Evolutionary conservation across 2,797 vertebrate species (phyloP).

Genomic region (Linurgus olivaceus): DNA sequence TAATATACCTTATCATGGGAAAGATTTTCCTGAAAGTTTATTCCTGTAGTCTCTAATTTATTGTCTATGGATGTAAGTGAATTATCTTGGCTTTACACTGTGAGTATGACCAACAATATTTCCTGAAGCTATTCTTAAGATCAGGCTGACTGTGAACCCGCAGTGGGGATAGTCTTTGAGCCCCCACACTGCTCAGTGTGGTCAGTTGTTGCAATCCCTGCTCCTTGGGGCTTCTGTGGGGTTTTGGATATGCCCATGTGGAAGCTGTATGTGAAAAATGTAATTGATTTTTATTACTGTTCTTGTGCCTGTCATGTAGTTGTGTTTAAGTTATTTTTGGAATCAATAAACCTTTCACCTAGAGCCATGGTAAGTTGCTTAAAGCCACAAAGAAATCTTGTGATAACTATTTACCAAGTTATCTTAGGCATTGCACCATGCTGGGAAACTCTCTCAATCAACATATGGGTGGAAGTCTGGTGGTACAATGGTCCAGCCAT

Average conservation of each 20-base stretch:
- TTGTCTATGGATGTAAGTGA: background rate
- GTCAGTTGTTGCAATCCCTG: rapidly evolving
- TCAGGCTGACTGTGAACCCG: background rate
- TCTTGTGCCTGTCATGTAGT: background rate
- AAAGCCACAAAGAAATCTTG: background rate
- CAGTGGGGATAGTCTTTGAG: background rate
- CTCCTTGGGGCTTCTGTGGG: rapidly evolving
- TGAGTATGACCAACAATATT: background rate
- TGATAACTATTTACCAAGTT: background rate
- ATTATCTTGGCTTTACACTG: background rate
- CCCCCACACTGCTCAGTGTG: background rate
- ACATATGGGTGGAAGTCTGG: rapidly evolving
- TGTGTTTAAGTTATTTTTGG: background rate
- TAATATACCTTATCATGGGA: background rate
- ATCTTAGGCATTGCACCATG: rapidly evolving
- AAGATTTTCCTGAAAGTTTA: background rate
- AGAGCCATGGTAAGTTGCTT: background rate
- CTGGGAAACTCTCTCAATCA: background rate
- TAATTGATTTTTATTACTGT: background rate
- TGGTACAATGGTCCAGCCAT: rapidly evolving
- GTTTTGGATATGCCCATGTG: background rate
- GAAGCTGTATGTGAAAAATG: background rate
- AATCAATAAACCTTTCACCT: background rate
- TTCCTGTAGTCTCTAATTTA: background rate
- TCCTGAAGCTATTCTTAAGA: background rate